These are phyloP conservation scores for Vulpes lagopus DNA, from an alignment of 2,113 vertebrate genomes.

Conservation along the genomic window DNA sequence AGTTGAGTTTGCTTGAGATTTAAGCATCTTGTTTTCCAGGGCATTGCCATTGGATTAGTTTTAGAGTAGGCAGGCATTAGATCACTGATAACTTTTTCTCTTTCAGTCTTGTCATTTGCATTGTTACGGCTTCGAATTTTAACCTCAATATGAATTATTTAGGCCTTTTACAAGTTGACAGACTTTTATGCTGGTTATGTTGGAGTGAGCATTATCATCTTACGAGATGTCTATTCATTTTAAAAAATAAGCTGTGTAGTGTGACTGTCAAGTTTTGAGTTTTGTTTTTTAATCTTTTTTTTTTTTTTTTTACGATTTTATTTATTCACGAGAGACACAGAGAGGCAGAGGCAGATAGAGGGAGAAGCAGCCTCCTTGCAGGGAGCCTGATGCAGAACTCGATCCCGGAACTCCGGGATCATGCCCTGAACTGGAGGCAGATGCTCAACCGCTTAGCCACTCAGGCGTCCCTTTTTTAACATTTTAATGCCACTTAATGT, in stretches of 20 bases:
- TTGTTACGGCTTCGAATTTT: not conserved
- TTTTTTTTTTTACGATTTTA: no score
- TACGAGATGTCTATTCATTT: not conserved
- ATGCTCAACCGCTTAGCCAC: no score
- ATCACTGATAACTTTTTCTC: constrained; percentile 32
- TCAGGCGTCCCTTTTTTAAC: not conserved
- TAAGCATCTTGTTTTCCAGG: not conserved
- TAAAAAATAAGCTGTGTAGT: not conserved
- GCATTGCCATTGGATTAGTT: not conserved
- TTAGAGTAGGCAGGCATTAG: not conserved
- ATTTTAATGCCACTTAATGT: not conserved
- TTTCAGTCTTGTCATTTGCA: not conserved
- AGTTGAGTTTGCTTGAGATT: not conserved
- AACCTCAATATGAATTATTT: not conserved
- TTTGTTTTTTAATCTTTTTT: not conserved
- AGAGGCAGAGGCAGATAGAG: no score
- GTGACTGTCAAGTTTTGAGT: not conserved
- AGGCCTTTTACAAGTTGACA: not conserved
- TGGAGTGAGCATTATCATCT: not conserved
- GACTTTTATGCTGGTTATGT: not conserved
- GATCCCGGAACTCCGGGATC: no score
- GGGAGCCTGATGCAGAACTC: no score
- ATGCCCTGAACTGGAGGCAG: no score
- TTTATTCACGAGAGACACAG: no score
- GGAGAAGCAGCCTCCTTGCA: no score